Percentiles rank a stretch among this genome's conserved stretches.
Evolutionary conservation across 2,888 invertebrate species (phyloP).

Genomic region (Rhagonycha lutea): DNA sequence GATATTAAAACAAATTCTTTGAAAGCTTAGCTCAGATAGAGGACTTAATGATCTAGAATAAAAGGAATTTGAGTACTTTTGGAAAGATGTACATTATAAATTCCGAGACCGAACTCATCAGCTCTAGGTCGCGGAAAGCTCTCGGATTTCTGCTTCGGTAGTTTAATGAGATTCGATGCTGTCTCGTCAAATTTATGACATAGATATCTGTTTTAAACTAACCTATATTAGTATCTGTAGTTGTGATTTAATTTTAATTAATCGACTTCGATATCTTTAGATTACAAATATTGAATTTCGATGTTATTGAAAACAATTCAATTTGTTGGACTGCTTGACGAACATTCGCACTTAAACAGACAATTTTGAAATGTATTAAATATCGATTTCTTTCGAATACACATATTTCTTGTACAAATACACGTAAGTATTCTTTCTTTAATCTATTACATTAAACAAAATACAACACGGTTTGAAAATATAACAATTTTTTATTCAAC

Average conservation of each 20-base stretch:
- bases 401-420: neutral
- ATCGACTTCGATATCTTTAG: neutral
- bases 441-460: neutral
- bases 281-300: neutral
- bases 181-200: constrained; percentile 48
- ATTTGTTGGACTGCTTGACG: neutral
- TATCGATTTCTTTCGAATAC: neutral
- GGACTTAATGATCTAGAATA: constrained; percentile 37
- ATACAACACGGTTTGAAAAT: neutral
- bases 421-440: neutral
- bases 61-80: constrained; percentile 40
- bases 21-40: constrained; percentile 14
- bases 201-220: constrained; percentile 41
- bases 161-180: constrained; percentile 48
- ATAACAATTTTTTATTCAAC: neutral
- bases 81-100: constrained; percentile 49
- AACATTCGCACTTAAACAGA: neutral
- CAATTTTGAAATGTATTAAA: neutral
- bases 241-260: constrained; percentile 37
- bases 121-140: constrained; percentile 41
- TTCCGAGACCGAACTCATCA: constrained; percentile 48
- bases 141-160: constrained; percentile 47
- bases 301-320: neutral
- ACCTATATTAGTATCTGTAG: constrained; percentile 39
- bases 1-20: constrained; percentile 18